A percentile compares a stretch with the other conserved stretches of the same genome.
Evolutionary conservation across 2,888 invertebrate species (phyloP).

Genomic region (Limnephilus lunatus): DNA sequence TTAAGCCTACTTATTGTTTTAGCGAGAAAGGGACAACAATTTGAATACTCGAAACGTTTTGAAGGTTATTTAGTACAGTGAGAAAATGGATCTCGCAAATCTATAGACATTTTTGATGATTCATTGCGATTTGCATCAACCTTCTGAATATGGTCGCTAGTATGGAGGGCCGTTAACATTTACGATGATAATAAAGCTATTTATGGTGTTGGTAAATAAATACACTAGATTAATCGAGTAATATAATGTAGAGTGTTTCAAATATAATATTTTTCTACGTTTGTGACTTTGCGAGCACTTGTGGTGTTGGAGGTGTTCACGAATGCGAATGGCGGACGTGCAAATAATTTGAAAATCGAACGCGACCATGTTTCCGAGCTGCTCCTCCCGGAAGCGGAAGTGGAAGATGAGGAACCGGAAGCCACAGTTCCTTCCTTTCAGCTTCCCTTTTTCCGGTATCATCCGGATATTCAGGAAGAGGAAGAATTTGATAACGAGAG

Average conservation of each 20-base stretch:
- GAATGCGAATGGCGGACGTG: background rate
- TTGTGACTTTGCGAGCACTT: background rate
- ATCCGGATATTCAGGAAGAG: conserved; percentile 70
- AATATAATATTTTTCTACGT: background rate
- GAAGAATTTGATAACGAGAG: conserved; percentile 67
- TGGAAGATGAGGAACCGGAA: conserved; percentile 73
- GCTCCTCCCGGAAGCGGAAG: conserved; percentile 18
- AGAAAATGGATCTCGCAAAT: too few species aligned
- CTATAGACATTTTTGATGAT: too few species aligned
- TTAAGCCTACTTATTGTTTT: too few species aligned
- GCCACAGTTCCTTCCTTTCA: conserved; percentile 72
- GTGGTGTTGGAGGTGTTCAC: background rate
- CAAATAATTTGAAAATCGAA: conserved; percentile 16
- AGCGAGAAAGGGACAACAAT: too few species aligned
- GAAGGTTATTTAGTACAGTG: too few species aligned
- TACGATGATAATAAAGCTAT: too few species aligned
- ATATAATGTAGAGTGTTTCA: background rate
- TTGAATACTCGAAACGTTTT: too few species aligned
- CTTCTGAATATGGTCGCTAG: too few species aligned
- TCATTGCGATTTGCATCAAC: too few species aligned
- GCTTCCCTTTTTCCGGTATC: conserved; percentile 74
- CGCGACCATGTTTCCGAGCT: background rate
- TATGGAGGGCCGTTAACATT: too few species aligned
- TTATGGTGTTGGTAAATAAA: too few species aligned
- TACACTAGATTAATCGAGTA: too few species aligned